Percentiles rank a stretch among this genome's conserved stretches.
phyloP scores from a whole-genome alignment of 1,140 invertebrate species.

The Coenobita brevimanus region DNA sequence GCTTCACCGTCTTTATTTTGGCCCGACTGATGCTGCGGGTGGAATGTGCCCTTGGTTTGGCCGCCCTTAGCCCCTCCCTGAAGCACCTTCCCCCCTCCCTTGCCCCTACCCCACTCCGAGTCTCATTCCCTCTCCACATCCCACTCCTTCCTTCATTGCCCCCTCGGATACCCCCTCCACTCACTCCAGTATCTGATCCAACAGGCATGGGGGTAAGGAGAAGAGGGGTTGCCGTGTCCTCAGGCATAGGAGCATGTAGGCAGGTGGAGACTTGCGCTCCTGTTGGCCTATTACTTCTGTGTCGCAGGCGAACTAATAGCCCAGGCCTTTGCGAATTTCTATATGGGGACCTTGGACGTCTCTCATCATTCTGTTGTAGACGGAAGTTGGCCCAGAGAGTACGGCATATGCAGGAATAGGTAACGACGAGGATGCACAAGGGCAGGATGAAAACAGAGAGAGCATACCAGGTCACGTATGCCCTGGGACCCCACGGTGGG shows the following conservation, averaged over 20 bases:
- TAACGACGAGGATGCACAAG: conserved; percentile 77
- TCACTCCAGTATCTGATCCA: too few species aligned
- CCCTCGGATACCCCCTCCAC: too few species aligned
- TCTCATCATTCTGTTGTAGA: conserved; percentile 47
- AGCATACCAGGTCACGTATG: conserved; percentile 79
- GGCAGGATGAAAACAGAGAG: conserved; percentile 80
- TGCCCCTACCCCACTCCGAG: background rate
- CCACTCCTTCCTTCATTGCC: background rate
- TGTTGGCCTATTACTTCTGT: background rate
- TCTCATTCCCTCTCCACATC: too few species aligned
- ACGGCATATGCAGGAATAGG: conserved; percentile 75
- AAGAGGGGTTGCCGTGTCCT: background rate
- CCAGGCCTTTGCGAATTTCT: conserved; percentile 15
- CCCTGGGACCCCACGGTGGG: conserved; percentile 76
- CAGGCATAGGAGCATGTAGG: conserved; percentile 8
- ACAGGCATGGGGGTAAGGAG: background rate
- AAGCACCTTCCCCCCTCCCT: too few species aligned
- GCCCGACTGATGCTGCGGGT: conserved; percentile 77
- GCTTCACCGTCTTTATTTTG: conserved; percentile 85
- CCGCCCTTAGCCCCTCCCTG: background rate
- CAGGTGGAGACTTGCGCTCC: conserved; percentile 44
- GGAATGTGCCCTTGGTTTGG: conserved; percentile 36
- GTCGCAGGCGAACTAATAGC: conserved; percentile 25
- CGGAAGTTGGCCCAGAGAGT: conserved; percentile 57
- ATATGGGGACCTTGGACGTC: background rate